phyloP scores from a whole-genome alignment of 2,113 vertebrate genomes.

The Oostethus manadensis region DNA sequence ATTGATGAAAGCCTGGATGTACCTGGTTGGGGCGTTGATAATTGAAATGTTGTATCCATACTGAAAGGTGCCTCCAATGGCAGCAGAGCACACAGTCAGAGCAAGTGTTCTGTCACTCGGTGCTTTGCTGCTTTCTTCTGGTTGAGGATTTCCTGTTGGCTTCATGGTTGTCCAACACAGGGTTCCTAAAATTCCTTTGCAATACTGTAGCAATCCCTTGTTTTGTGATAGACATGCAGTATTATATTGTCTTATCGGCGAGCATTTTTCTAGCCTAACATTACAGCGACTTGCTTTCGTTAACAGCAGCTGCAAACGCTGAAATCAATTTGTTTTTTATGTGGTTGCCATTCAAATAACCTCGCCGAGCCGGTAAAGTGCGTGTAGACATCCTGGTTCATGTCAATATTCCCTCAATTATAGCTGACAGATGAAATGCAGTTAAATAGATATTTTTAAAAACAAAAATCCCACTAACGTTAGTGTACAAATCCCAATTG shows the following conservation, averaged over 20 bases:
- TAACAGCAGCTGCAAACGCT: background rate
- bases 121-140: slow-evolving; percentile 10
- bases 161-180: slow-evolving; percentile 4
- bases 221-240: background rate
- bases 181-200: background rate
- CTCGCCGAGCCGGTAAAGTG: background rate
- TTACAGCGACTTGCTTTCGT: too few relatives aligned
- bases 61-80: slow-evolving; percentile 88
- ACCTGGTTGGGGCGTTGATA: slow-evolving; percentile 81
- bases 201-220: too few relatives aligned
- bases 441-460: too few relatives aligned
- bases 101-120: slow-evolving; percentile 59
- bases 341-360: background rate
- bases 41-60: slow-evolving; percentile 90
- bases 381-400: background rate
- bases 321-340: background rate
- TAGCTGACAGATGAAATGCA: background rate
- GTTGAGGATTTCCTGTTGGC: background rate
- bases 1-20: slow-evolving; percentile 84
- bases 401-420: background rate
- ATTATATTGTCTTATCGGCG: too few relatives aligned
- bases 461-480: too few relatives aligned
- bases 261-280: too few relatives aligned
- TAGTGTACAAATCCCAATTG: background rate
- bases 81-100: slow-evolving; percentile 78